These are phyloP conservation scores for Lithophane socia DNA, from an alignment of 2,888 invertebrate genomes.

Conservation along the genomic window DNA sequence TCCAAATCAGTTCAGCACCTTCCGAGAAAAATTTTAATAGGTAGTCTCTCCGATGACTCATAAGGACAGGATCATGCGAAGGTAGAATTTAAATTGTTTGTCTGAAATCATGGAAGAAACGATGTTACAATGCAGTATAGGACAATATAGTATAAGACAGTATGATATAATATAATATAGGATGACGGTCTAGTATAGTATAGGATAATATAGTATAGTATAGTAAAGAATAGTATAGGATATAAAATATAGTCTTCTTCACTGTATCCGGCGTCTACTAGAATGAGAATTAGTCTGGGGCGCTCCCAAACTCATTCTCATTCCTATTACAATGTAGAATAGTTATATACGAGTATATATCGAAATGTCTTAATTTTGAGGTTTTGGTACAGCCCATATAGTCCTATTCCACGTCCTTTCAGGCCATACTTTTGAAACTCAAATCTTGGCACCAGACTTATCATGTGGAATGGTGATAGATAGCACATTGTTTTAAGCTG, in stretches of 20 bases:
- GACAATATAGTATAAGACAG: not conserved
- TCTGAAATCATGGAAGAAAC: not conserved
- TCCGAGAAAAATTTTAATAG: slow-evolving; percentile 27
- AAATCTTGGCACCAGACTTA: not conserved
- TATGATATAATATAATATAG: too few species aligned
- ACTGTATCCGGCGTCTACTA: too few species aligned
- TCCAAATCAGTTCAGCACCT: not conserved
- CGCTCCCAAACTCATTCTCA: not conserved
- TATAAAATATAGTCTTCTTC: too few species aligned
- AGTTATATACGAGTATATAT: not conserved
- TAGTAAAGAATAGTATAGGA: too few species aligned
- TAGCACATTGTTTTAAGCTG: not conserved
- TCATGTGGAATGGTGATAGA: not conserved
- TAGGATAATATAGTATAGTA: too few species aligned
- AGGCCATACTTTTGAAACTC: not conserved
- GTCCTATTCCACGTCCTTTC: not conserved
- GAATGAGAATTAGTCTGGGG: too few species aligned
- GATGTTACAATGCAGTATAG: not conserved
- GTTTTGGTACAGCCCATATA: not conserved
- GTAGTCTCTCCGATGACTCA: not conserved
- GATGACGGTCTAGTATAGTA: too few species aligned
- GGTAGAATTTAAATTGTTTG: slow-evolving; percentile 14
- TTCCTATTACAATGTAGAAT: not conserved
- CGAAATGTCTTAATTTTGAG: not conserved
- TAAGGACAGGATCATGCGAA: not conserved